Evolutionary conservation across 2,888 invertebrate genomes (phyloP).

Genomic region (Heliconius erato): DNA sequence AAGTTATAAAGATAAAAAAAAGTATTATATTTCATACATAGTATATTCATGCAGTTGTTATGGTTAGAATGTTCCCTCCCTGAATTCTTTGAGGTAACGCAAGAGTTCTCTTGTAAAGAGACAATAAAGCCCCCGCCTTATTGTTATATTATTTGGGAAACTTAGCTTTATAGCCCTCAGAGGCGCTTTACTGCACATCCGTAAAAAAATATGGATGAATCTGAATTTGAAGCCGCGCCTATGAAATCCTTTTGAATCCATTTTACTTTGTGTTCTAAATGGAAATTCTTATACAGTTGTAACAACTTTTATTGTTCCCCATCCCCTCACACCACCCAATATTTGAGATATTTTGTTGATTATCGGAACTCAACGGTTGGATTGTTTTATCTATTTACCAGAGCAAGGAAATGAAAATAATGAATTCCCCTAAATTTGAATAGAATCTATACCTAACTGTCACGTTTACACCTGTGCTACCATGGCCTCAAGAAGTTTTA

Average conservation of each 20-base stretch:
- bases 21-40: too few species aligned
- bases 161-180: neutral
- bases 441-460: neutral
- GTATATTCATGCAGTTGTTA: neutral
- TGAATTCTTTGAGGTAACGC: neutral
- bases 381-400: neutral
- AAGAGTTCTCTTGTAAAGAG: neutral
- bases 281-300: neutral
- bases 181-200: neutral
- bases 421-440: neutral
- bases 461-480: neutral
- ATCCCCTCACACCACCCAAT: too few species aligned
- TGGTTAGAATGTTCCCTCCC: neutral
- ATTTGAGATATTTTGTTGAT: too few species aligned
- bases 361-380: neutral
- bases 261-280: neutral
- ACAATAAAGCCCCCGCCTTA: neutral
- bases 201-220: neutral
- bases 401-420: neutral
- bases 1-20: too few species aligned
- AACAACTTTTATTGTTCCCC: neutral
- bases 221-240: neutral
- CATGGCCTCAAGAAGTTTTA: neutral
- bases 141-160: constrained; percentile 3
- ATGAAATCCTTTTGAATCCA: neutral